Evolutionary conservation across 1,140 invertebrate genomes (phyloP), one percentile per base, ranked within the genome.

Genomic region (roundworm (Caenorhabditis elegans)): DNA sequence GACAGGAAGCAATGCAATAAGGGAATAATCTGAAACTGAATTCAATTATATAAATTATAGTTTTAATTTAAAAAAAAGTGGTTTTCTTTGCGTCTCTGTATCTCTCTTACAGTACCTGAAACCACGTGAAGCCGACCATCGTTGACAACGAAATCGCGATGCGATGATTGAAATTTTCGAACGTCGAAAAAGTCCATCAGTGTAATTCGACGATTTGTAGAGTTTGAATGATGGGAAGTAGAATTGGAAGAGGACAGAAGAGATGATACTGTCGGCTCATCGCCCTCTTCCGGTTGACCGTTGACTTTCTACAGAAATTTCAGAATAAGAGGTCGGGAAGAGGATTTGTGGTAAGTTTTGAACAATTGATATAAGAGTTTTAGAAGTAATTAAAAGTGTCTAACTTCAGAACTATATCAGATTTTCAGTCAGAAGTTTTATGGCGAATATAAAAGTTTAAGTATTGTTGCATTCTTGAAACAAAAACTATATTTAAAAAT

Each of bases 161-260:
- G 60, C 31, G 60, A 60, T 28, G 78, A 26, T 43, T 53, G 34
- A 46, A 79, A 39, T 48, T 65, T 60, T 70, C 55, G 51, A 17
- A 79, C 53, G 46, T 79, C 78, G 48, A 79, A 65, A 24, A 60
- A 60, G 36, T 79, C 78, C 78, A 79, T 79, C 13, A 60, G 26
- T 24, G 43, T 51, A 3, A 53, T 22, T 22, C 77, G 46, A 48
- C 77, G 49, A 48, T 10, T 34, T 55, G 77, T 48, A 6, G 77
- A 53, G 36, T 53, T 51, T 34, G 34, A 78, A 10, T n/a, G n/a
- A n/a, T n/a, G n/a, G n/a, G 76, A 17, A 34, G 77, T 19, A 0
- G 46, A 53, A 53, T n/a, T 53, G 19, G 76, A 55, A 19, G 77
- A 36, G 3, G 49, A 78, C 17, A 78, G 49, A 39, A 55, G 53